Percentiles rank a stretch among this genome's conserved stretches.
Evolutionary conservation across 2,113 vertebrate species (phyloP).

Genomic region (Cisticola juncidis): DNA sequence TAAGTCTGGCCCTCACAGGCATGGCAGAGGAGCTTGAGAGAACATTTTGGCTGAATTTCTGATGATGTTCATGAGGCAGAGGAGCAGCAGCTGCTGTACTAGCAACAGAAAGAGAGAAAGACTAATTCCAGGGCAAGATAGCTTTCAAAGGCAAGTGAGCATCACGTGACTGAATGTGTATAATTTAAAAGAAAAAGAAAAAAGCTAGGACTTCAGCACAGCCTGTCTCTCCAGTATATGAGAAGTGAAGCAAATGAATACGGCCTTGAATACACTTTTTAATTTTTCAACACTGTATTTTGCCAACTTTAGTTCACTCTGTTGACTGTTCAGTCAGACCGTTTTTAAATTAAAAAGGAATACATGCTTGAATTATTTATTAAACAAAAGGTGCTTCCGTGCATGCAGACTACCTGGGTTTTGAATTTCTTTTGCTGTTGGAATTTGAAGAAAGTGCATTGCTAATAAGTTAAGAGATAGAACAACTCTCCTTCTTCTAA

Average conservation of each 20-base stretch:
- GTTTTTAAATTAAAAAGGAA: slow-evolving; percentile 60
- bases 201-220: slow-evolving; percentile 7
- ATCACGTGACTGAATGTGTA: background rate
- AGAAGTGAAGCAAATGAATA: slow-evolving; percentile 40
- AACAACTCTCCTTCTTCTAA: background rate
- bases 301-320: slow-evolving; percentile 57
- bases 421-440: slow-evolving; percentile 32
- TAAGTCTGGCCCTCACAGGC: background rate
- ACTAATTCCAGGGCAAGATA: slow-evolving; percentile 13
- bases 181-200: slow-evolving; percentile 31
- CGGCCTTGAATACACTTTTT: slow-evolving; percentile 44
- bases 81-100: background rate
- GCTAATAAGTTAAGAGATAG: slow-evolving; percentile 33
- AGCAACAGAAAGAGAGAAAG: background rate
- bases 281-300: slow-evolving; percentile 64
- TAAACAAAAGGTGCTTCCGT: slow-evolving; percentile 54
- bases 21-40: background rate
- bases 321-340: slow-evolving; percentile 61
- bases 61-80: background rate
- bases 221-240: slow-evolving; percentile 6
- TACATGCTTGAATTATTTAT: slow-evolving; percentile 66
- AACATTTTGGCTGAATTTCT: background rate
- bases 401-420: slow-evolving; percentile 48
- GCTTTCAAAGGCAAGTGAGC: slow-evolving; percentile 35
- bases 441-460: slow-evolving; percentile 43